A percentile compares a stretch with the other conserved stretches of the same genome.
Conservation (phyloP, 1,140 invertebrate species). For the Nymphalis io region DNA sequence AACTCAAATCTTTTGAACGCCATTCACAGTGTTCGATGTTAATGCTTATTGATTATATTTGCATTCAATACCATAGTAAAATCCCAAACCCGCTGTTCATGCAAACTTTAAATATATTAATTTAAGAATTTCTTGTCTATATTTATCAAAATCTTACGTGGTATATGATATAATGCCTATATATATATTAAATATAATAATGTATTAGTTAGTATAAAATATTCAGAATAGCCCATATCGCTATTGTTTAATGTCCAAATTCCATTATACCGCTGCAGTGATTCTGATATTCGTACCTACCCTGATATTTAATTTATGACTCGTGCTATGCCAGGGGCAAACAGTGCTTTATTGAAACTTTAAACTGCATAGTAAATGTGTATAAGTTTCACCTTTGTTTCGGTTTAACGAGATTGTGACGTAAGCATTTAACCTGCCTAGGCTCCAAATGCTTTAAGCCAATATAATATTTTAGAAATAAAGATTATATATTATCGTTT, state of each 20-base stretch:
- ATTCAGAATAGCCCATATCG: slow-evolving; percentile 3
- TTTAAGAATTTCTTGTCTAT: too few relatives aligned
- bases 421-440: slow-evolving; percentile 38
- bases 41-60: slow-evolving; percentile 61
- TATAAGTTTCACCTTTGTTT: slow-evolving; percentile 43
- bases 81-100: too few relatives aligned
- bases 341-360: slow-evolving; percentile 44
- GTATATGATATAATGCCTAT: too few relatives aligned
- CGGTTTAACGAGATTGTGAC: slow-evolving; percentile 33
- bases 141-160: too few relatives aligned
- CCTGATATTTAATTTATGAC: slow-evolving; percentile 16
- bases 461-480: slow-evolving; percentile 13
- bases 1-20: slow-evolving; percentile 62
- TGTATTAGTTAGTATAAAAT: too few relatives aligned
- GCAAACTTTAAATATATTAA: too few relatives aligned
- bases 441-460: slow-evolving; percentile 26
- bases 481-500: neutral
- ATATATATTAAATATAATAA: too few relatives aligned
- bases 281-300: slow-evolving; percentile 36
- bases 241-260: slow-evolving; percentile 58
- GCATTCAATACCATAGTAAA: slow-evolving; percentile 26
- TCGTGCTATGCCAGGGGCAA: slow-evolving; percentile 38
- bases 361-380: slow-evolving; percentile 50
- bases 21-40: slow-evolving; percentile 62
- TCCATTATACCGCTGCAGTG: slow-evolving; percentile 31